Conservation (phyloP, 2,797 vertebrate genomes). For the Sus cebifrons region DNA sequence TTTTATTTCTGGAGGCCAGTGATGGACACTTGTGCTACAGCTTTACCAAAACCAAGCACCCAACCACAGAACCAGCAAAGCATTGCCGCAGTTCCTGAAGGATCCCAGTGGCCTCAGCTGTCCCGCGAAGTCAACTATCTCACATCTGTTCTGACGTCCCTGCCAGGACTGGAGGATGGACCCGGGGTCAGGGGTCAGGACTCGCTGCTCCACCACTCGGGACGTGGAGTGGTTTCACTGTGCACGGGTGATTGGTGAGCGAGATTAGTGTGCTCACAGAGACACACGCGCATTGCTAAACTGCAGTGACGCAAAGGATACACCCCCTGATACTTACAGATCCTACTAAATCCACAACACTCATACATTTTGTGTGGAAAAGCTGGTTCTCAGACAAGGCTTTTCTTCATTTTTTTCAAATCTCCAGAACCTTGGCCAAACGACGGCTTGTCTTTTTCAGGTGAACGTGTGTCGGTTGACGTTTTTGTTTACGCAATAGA, state of each 20-base stretch:
- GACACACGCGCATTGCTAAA: rapidly evolving
- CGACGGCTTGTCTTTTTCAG: rapidly evolving
- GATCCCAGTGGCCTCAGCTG: rapidly evolving
- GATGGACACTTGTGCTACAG: rapidly evolving
- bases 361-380: neutral
- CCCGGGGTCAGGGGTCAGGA: neutral
- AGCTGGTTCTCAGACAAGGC: neutral
- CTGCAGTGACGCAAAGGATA: rapidly evolving
- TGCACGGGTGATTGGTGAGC: rapidly evolving
- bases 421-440: neutral
- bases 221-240: rapidly evolving
- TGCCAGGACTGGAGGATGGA: neutral
- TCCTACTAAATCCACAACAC: neutral
- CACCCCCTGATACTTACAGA: rapidly evolving
- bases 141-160: neutral
- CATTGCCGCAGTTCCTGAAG: rapidly evolving
- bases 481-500: rapidly evolving
- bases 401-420: neutral
- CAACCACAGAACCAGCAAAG: neutral
- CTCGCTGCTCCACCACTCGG: rapidly evolving
- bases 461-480: rapidly evolving
- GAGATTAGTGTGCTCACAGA: rapidly evolving
- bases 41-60: neutral
- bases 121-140: rapidly evolving
- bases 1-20: neutral